phyloP scores from a whole-genome alignment of 2,113 vertebrate species.

The Cephalopterus ornatus region DNA sequence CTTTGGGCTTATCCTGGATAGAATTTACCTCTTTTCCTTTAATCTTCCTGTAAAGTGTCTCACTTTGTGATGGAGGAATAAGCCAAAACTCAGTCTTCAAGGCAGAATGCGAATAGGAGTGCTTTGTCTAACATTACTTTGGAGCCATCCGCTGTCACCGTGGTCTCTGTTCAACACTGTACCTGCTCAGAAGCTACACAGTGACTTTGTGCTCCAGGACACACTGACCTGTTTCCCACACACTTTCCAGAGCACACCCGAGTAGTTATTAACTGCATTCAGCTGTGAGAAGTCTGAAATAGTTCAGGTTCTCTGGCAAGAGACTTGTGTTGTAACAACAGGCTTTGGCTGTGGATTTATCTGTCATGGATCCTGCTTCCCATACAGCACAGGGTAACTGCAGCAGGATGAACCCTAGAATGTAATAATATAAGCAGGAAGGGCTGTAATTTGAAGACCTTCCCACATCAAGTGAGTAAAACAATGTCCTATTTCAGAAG shows the following conservation, averaged over 20 bases:
- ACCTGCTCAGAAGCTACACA: neutral
- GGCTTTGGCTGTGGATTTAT: neutral
- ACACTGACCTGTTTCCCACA: neutral
- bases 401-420: slow-evolving; percentile 29
- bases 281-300: neutral
- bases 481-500: slow-evolving; percentile 56
- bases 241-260: neutral
- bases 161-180: accelerated
- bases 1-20: neutral
- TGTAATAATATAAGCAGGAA: slow-evolving; percentile 50
- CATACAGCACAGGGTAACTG: neutral
- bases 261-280: neutral
- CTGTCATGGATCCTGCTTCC: neutral
- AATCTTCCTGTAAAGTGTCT: neutral
- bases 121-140: neutral
- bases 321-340: neutral
- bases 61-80: neutral
- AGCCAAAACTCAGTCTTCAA: neutral
- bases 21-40: neutral
- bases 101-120: neutral
- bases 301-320: neutral
- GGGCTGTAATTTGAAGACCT: slow-evolving; percentile 43
- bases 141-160: accelerated
- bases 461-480: slow-evolving; percentile 48
- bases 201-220: neutral